Conservation (phyloP, 23 tunicate species). For the Clavelina lepadiformis region DNA sequence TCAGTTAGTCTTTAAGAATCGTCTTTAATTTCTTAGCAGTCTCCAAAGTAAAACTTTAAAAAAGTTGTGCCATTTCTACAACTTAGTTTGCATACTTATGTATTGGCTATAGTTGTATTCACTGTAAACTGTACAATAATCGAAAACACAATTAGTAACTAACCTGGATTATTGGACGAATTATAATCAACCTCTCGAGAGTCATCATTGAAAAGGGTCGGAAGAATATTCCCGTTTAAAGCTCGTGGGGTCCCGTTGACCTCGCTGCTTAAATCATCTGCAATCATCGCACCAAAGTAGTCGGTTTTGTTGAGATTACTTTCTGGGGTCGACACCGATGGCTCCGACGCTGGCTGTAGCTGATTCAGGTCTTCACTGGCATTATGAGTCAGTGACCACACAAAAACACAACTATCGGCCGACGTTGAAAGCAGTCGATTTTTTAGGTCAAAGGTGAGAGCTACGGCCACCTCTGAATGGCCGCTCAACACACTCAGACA, state of each 20-base stretch:
- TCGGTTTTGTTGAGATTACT: slow-evolving; percentile 17
- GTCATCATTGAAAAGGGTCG: background rate
- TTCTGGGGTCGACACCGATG: slow-evolving; percentile 11
- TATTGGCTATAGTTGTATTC: no score
- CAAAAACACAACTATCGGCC: slow-evolving; percentile 70
- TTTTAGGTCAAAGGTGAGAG: slow-evolving; percentile 34
- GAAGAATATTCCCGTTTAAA: slow-evolving; percentile 3
- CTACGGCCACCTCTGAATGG: slow-evolving; percentile 62
- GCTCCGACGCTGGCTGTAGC: slow-evolving; percentile 9
- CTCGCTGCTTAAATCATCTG: background rate
- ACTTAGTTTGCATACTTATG: no score
- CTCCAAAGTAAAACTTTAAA: no score
- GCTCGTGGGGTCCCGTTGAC: slow-evolving; percentile 1
- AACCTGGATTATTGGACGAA: no score
- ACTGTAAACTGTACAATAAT: no score
- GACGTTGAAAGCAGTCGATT: slow-evolving; percentile 45
- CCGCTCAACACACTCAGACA: slow-evolving; percentile 56
- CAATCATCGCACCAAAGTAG: slow-evolving; percentile 2
- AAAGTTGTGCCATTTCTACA: no score
- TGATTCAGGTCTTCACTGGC: slow-evolving; percentile 1
- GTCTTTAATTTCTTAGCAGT: no score
- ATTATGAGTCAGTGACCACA: slow-evolving; percentile 25
- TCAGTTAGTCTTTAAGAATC: no score
- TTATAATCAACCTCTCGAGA: background rate
- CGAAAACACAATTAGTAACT: no score